A percentile compares a stretch with the other conserved stretches of the same genome.
Evolutionary conservation across 2,888 invertebrate species (phyloP).

Genomic region (Omphaloscelis lunosa): DNA sequence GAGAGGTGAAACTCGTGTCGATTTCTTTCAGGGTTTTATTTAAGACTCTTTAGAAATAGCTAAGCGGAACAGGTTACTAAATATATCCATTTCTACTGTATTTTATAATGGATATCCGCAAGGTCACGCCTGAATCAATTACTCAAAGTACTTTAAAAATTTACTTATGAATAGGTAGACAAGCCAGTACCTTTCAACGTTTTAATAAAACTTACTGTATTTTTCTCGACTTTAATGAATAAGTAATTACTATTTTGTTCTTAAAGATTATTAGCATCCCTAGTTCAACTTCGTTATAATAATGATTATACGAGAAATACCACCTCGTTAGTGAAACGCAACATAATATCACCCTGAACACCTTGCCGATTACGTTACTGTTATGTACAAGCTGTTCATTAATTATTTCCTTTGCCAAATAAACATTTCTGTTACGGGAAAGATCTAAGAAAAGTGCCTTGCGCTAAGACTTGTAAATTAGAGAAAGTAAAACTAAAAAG

Average conservation of each 20-base stretch:
- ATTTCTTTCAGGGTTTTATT: too few species aligned
- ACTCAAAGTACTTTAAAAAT: background rate
- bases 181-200: background rate
- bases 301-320: conserved; percentile 26
- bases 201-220: background rate
- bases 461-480: background rate
- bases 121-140: too few species aligned
- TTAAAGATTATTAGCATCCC: conserved; percentile 8
- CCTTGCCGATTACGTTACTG: conserved; percentile 38
- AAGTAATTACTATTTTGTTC: background rate
- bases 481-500: background rate
- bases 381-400: conserved; percentile 30
- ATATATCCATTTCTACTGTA: too few species aligned
- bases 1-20: too few species aligned
- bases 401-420: conserved; percentile 43
- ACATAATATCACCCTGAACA: conserved; percentile 52
- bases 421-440: background rate
- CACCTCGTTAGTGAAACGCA: conserved; percentile 51
- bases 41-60: too few species aligned
- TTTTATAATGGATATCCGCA: too few species aligned
- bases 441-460: conserved; percentile 9
- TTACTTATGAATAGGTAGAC: background rate
- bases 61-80: too few species aligned
- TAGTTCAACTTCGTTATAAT: conserved; percentile 43
- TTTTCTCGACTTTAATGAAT: background rate